Conservation (phyloP, 2,888 invertebrate genomes). For the Lasioglossum morio region DNA sequence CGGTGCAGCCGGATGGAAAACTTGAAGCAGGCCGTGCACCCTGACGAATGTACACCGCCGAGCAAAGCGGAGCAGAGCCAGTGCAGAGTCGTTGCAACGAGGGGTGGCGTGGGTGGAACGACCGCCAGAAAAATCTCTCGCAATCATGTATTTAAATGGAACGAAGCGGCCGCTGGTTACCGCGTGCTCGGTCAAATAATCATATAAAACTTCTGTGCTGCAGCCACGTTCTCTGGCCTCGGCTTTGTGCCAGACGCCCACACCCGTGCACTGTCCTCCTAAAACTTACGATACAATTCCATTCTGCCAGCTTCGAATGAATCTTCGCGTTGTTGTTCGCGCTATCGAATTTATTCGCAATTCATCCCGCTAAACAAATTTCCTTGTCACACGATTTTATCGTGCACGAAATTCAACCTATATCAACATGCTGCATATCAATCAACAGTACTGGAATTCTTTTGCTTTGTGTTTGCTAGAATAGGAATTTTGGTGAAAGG, state of each 20-base stretch:
- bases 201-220: constrained; percentile 56
- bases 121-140: constrained; percentile 55
- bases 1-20: constrained; percentile 49
- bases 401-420: too few relatives aligned
- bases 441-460: too few relatives aligned
- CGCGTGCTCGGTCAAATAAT: constrained; percentile 62
- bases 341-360: neutral
- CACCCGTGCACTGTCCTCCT: neutral
- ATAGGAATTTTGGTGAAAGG: too few relatives aligned
- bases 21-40: constrained; percentile 33
- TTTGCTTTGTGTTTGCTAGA: too few relatives aligned
- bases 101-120: neutral
- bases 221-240: constrained; percentile 24
- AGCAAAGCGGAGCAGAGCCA: neutral
- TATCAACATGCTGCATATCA: too few relatives aligned
- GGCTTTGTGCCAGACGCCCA: constrained; percentile 46
- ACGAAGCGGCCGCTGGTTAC: constrained; percentile 55
- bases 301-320: neutral
- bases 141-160: constrained; percentile 67
- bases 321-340: neutral
- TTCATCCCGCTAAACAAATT: neutral
- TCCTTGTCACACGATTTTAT: neutral
- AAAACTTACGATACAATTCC: neutral
- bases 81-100: neutral
- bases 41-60: constrained; percentile 2